Evolutionary conservation across 2,888 invertebrate genomes (phyloP).

Genomic region (Hyposoter didymator): DNA sequence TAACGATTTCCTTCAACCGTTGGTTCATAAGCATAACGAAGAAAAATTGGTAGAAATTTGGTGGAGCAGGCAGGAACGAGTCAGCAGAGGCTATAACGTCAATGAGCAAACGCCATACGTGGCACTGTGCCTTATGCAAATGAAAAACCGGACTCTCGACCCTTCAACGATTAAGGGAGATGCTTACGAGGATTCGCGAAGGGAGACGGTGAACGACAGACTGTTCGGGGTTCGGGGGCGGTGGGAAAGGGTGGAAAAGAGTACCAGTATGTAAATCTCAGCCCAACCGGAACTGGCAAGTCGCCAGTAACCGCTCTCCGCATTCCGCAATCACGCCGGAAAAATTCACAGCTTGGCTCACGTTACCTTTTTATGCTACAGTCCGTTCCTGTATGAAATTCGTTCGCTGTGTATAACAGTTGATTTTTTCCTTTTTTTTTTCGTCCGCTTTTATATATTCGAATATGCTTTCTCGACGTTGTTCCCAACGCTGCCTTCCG

Average conservation of each 20-base stretch:
- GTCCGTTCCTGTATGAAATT: slow-evolving; percentile 10
- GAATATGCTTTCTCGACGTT: slow-evolving; percentile 56
- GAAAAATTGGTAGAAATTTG: background rate
- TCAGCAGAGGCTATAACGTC: slow-evolving; percentile 38
- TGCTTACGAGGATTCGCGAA: slow-evolving; percentile 13
- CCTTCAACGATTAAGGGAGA: slow-evolving; percentile 35
- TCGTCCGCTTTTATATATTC: slow-evolving; percentile 8
- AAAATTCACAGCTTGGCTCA: slow-evolving; percentile 66
- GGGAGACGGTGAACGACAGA: background rate
- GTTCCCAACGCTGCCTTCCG: slow-evolving; percentile 26
- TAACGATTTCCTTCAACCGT: background rate
- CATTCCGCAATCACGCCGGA: slow-evolving; percentile 66
- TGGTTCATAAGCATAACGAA: background rate
- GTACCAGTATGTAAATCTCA: slow-evolving; percentile 68
- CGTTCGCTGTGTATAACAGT: slow-evolving; percentile 23
- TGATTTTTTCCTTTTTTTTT: slow-evolving; percentile 27
- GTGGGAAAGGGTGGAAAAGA: slow-evolving; percentile 9
- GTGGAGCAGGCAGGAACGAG: background rate
- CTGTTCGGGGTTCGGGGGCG: background rate
- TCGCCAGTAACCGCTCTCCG: slow-evolving; percentile 64
- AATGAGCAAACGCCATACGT: slow-evolving; percentile 37
- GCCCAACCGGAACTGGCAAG: slow-evolving; percentile 67
- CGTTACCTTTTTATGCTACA: slow-evolving; percentile 34
- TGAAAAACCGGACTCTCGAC: slow-evolving; percentile 40
- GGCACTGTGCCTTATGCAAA: slow-evolving; percentile 25